Evolutionary conservation across 2,888 invertebrate genomes (phyloP), one percentile per base, ranked within the genome.

Genomic region (Troides aeacus): DNA sequence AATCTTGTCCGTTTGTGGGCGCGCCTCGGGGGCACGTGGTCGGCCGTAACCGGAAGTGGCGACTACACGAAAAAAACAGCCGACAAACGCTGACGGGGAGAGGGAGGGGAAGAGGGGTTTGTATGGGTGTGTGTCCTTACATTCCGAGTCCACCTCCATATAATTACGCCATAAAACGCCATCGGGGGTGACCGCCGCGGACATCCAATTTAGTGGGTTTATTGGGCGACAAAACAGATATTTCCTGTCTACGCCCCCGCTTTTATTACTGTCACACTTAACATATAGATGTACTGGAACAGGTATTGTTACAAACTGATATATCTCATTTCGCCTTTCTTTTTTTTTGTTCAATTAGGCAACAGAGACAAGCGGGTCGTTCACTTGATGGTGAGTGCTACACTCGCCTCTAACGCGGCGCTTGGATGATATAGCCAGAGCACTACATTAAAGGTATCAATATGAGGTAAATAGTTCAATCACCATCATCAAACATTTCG

Each of bases 211-310:
- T 78, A 73, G 72, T 62, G 71, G 75, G 74, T 76, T 76, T 78
- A 78, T 78, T 76, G 77, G 74, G 74, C 76, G 78, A 76, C 77
- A 75, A 75, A 76, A 76, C 77, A 68, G 73, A 73, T 74, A 76
- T 76, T 74, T 78, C 77, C 77, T 74, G 76, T 67, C 64, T 67
- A 46, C 56, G 67, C 68, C 71, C 68, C 71, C 74, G 65, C 66
- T 70, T 72, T 73, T 73, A 70, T 73, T 68, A 66, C 59, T 63
- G 71, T 60, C 17, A 46, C 24, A 66, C 71, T 68, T 69, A 61
- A 12, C 46, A 46, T 56, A 21, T 56, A 46, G 53, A 66, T 12
- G 59, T 68, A 62, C 74, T 75, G 70, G 75, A 75, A 66, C 70
- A 42, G 76, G 30, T 46, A 12, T 46, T 12, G 15, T 7, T 39